Base-by-base conservation (phyloP, 2,888 invertebrate species). In the Gari tellinella region DNA sequence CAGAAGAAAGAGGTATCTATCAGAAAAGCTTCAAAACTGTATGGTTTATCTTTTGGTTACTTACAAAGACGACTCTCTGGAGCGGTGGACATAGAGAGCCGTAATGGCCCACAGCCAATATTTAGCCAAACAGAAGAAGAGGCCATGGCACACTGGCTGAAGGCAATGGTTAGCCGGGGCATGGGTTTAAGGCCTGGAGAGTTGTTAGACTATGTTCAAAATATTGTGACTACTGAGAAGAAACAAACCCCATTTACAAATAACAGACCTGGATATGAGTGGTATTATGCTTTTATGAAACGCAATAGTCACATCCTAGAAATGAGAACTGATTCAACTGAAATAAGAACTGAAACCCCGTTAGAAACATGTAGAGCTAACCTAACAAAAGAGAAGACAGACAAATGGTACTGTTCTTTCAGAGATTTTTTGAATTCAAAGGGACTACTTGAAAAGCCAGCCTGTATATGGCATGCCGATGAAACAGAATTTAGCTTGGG, bases 161-260 rank as follows among this genome's bases (percentile, higher is more conserved):
- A 40, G 14, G 74, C 72, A 55, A 79, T 75, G 75, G 72, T 72
- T 8, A 49, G 64, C 48, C 49, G 79, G n/a, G 72, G 79, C 3
- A 65, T 74, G 68, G 74, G 74, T 5, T 41, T 79, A n/a, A 74
- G 60, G 48, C 70, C 68, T 12, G 25, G 49, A 7, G 67, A 79
- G 26, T 72, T 72, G 52, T 37, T 79, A 8, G 56, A 72, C 48
- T 75, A 75, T 52, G 51, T 79, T 8, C 55, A 72, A 38, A 37
- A n/a, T 12, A 21, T 72, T 26, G 38, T 79, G 0, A 53, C 46
- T 10, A 67, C 63, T 19, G 68, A 75, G 38, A 70, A 70, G 40
- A 37, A 58, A 48, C 26, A 48, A 7, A 64, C 64, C 14, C 58
- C 58, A 7, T 64, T 70, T 48, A 37, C 31, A 3, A 43, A 64